A percentile compares a stretch with the other conserved stretches of the same genome.
Conservation (phyloP, 2,113 vertebrate genomes). For the Hiodon alosoides region DNA sequence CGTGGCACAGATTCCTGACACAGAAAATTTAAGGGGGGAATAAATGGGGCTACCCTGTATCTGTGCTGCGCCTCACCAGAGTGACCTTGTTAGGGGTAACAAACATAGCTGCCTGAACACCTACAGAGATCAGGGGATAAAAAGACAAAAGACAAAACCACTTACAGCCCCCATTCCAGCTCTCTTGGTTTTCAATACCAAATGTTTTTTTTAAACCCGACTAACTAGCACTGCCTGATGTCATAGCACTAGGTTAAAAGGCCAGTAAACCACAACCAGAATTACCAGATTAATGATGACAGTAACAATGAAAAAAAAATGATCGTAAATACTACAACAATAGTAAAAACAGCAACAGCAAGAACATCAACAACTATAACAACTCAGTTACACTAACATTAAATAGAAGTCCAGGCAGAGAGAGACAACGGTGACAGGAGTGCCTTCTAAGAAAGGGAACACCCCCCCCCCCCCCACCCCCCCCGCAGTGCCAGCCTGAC, state of each 20-base stretch:
- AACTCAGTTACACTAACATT: conserved; percentile 40
- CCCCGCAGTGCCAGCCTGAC: conserved; percentile 14
- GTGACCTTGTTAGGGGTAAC: neutral
- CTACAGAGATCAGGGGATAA: conserved; percentile 6
- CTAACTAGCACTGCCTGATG: conserved; percentile 18
- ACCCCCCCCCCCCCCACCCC: no score
- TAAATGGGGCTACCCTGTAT: neutral
- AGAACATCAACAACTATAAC: conserved; percentile 30
- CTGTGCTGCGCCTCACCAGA: neutral
- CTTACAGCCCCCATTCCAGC: neutral
- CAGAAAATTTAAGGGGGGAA: neutral
- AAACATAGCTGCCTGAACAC: conserved; percentile 25
- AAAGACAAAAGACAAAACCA: neutral
- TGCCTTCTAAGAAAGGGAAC: neutral
- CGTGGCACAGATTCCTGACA: neutral
- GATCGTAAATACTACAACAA: conserved; percentile 19
- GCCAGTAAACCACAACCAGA: conserved; percentile 28
- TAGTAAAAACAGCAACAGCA: conserved; percentile 22
- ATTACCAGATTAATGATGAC: conserved; percentile 30
- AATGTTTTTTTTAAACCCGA: conserved; percentile 20
- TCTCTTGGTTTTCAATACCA: neutral
- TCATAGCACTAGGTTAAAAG: conserved; percentile 23
- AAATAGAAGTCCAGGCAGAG: conserved; percentile 44
- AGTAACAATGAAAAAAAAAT: conserved; percentile 29
- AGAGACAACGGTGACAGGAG: conserved; percentile 29